Evolutionary conservation across 2,797 vertebrate genomes (phyloP).

Genomic region (Acomys russatus): DNA sequence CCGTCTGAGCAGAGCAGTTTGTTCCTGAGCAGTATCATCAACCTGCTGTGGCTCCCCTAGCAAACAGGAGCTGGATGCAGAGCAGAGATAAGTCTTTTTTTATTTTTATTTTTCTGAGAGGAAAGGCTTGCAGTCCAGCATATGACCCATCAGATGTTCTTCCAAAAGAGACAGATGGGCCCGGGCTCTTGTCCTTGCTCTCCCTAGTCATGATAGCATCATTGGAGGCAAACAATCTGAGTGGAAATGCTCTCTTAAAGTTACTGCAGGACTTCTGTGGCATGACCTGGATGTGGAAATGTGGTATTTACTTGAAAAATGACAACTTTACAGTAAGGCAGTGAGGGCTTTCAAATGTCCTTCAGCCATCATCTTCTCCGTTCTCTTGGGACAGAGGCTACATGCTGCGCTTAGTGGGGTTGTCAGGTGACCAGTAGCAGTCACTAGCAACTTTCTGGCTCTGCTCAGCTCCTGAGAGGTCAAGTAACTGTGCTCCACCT

Average conservation of each 20-base stretch:
- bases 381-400: fast-evolving
- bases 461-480: fast-evolving
- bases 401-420: not conserved
- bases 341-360: fast-evolving
- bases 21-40: not conserved
- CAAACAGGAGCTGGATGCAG: too few relatives aligned
- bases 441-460: too few relatives aligned
- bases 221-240: not conserved
- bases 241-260: not conserved
- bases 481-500: not conserved
- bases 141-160: fast-evolving
- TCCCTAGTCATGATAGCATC: not conserved
- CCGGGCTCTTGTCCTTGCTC: fast-evolving
- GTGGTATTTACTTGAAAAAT: not conserved
- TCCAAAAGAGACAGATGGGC: not conserved
- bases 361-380: not conserved
- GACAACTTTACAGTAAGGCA: not conserved
- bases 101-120: not conserved
- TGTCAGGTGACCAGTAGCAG: fast-evolving
- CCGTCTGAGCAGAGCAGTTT: not conserved
- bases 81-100: too few relatives aligned
- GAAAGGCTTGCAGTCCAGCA: not conserved
- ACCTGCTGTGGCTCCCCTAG: not conserved
- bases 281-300: not conserved
- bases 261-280: not conserved